Evolutionary conservation across 35 echinoderm and acorn worm genomes (phyloP), one percentile per base, ranked within the genome.

Genomic region (Stichopus chloronotus): DNA sequence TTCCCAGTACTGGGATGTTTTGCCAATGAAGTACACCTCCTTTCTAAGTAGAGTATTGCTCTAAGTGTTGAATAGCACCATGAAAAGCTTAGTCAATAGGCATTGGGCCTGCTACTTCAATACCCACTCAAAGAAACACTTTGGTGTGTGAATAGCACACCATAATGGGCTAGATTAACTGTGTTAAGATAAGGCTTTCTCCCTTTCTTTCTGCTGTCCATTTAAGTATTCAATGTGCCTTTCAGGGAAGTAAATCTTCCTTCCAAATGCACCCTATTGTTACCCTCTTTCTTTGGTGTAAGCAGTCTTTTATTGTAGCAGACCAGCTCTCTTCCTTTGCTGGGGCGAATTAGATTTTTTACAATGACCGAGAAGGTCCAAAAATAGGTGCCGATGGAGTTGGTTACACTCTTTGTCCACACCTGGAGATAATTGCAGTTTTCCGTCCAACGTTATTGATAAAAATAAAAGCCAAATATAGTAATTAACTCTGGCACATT

Each of bases 391-490:
- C 52, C 12, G 80, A 17, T 17, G 9, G 10, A 83, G 80, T 83
- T 83, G 80, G 80, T 56, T 83, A 83, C 80, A 55, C 55, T 56
- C 53, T 56, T 83, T 83, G 80, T 83, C 11, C 52, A 83, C 80
- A 83, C 80, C 80, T 83, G 80, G 80, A 83, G 76, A 25, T 21
- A 43, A 21, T 43, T 43, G 30, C 30, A 43, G 30, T 43, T 43
- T 43, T 43, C 30, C 30, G 0, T 43, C 30, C 30, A 43, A 43
- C 30, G 30, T 43, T 43, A 43, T 43, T 43, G 30, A 43, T 43
- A 43, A 43, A 43, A 43, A 43, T 43, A 43, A 43, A 43, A 43
- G 30, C 30, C 30, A 43, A 43, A 43, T 43, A 43, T 3, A 43
- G 30, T 43, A 0, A 1, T 43, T 43, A 43, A 43, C 1, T 43